A percentile compares a stretch with the other conserved stretches of the same genome.
These are phyloP conservation scores for Mythimna pallens DNA, from an alignment of 2,888 invertebrate genomes.

Conservation along the genomic window DNA sequence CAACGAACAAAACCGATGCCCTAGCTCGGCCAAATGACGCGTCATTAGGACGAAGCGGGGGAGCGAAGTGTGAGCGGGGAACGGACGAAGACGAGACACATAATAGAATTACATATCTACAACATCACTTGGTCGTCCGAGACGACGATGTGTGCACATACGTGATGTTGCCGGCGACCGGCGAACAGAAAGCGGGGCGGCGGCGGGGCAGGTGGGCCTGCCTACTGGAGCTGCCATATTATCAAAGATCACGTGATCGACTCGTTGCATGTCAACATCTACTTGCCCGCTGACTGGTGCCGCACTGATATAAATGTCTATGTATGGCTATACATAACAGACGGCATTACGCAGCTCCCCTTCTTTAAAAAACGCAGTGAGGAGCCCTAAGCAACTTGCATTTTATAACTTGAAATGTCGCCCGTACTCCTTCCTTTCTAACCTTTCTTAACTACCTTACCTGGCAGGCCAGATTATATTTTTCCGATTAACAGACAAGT, in stretches of 20 bases:
- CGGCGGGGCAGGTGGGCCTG: conserved; percentile 78
- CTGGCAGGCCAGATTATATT: background rate
- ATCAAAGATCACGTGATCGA: conserved; percentile 80
- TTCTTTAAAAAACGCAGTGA: conserved; percentile 22
- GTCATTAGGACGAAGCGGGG: conserved; percentile 82
- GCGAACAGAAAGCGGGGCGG: conserved; percentile 71
- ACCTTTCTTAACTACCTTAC: background rate
- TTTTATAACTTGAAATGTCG: conserved; percentile 27
- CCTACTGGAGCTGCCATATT: conserved; percentile 75
- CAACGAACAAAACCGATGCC: conserved; percentile 84
- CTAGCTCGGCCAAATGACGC: conserved; percentile 85
- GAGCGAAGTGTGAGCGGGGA: conserved; percentile 77
- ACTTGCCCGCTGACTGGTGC: conserved; percentile 60
- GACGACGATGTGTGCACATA: conserved; percentile 79
- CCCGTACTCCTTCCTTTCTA: background rate
- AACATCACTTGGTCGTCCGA: conserved; percentile 84
- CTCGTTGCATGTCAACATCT: conserved; percentile 70
- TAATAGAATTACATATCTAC: conserved; percentile 89
- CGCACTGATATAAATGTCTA: conserved; percentile 58
- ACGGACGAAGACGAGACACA: conserved; percentile 87
- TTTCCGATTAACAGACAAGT: background rate
- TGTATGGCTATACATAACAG: conserved; percentile 44
- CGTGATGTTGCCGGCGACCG: conserved; percentile 69
- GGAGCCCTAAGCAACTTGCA: conserved; percentile 9
- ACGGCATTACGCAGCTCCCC: conserved; percentile 45